Conservation (phyloP, 2,113 vertebrate genomes). For the Mobula hypostoma region DNA sequence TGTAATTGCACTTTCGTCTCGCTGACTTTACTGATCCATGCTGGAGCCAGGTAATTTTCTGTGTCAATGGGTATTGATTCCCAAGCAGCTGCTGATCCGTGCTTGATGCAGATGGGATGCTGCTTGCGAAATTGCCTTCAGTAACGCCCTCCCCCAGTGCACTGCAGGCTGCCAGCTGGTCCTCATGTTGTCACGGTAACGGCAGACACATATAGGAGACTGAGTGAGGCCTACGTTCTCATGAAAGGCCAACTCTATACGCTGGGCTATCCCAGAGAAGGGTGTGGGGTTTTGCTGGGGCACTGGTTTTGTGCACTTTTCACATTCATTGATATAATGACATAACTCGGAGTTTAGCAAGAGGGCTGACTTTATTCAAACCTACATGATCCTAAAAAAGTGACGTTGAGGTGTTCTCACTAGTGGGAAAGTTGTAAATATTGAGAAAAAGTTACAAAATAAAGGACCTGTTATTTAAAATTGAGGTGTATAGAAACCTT, state of each 20-base stretch:
- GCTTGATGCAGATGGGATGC: background rate
- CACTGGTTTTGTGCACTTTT: background rate
- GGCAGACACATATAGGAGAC: background rate
- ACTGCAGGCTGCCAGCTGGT: background rate
- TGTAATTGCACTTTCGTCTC: background rate
- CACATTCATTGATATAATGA: background rate
- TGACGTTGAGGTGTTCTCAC: background rate
- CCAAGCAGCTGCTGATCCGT: background rate
- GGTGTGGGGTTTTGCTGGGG: background rate
- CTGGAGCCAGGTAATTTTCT: background rate
- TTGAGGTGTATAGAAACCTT: too few relatives aligned
- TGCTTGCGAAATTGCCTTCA: background rate
- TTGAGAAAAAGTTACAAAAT: background rate
- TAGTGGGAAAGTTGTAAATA: too few relatives aligned
- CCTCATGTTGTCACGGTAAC: background rate
- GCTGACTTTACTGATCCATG: background rate
- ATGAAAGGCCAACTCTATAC: background rate
- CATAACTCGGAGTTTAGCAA: too few relatives aligned
- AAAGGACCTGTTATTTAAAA: background rate
- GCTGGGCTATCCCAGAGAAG: background rate
- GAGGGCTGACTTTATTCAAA: background rate
- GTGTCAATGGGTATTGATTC: slow-evolving; percentile 16
- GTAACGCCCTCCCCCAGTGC: background rate
- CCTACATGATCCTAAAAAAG: background rate
- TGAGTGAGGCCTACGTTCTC: background rate